A percentile compares a stretch with the other conserved stretches of the same genome.
Evolutionary conservation across 2,113 vertebrate species (phyloP).

Genomic region (Lipophrys pholis): DNA sequence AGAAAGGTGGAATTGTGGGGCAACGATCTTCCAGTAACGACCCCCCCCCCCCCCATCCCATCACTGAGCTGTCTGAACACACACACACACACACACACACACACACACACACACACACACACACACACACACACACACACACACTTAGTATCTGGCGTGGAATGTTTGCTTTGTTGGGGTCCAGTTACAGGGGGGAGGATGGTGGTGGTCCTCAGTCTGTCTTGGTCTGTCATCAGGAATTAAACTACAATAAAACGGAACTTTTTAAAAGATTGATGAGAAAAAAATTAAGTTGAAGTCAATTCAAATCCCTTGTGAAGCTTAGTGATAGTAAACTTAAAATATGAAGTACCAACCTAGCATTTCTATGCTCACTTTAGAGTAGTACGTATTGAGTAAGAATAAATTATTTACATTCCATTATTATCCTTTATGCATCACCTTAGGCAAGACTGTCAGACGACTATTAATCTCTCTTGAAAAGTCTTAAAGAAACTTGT

Average conservation of each 20-base stretch:
- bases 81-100: conserved; percentile 32
- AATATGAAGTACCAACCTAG: too few relatives aligned
- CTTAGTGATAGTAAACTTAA: too few relatives aligned
- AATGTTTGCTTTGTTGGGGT: conserved; percentile 76
- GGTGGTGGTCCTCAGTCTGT: conserved; percentile 26
- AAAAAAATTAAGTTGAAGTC: not conserved
- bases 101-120: conserved; percentile 40
- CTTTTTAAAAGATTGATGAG: not conserved
- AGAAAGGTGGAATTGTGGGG: conserved; percentile 1
- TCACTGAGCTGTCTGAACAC: conserved; percentile 4
- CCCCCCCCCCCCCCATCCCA: conserved; percentile 14
- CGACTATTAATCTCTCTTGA: too few relatives aligned
- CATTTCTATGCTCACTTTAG: too few relatives aligned
- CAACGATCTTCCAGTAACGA: conserved; percentile 58
- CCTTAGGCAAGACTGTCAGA: too few relatives aligned
- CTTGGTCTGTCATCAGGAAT: conserved; percentile 12
- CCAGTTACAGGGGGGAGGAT: conserved; percentile 63
- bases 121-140: conserved; percentile 36
- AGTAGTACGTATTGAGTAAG: too few relatives aligned
- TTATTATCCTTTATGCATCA: too few relatives aligned
- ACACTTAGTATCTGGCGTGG: conserved; percentile 68
- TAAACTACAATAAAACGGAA: not conserved
- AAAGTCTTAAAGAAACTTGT: too few relatives aligned
- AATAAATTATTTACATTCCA: too few relatives aligned
- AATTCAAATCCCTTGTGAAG: too few relatives aligned